Conservation (phyloP, 2,113 vertebrate species). For the Cyanocitta stelleri region DNA sequence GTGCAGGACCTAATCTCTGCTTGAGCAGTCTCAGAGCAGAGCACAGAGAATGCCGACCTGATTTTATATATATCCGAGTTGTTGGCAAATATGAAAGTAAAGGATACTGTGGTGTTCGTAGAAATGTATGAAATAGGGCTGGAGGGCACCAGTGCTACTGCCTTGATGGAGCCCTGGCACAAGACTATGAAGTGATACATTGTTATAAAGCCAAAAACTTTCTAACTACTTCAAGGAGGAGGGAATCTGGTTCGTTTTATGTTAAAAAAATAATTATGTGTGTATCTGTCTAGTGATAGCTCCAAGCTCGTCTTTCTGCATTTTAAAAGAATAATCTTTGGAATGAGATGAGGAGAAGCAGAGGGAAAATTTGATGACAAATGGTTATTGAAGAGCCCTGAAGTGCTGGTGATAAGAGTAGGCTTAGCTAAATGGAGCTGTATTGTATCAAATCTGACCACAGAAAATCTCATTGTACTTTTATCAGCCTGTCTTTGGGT, state of each 20-base stretch:
- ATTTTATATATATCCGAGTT: neutral
- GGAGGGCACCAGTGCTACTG: neutral
- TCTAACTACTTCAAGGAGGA: neutral
- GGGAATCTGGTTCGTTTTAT: conserved; percentile 7
- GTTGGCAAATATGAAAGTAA: neutral
- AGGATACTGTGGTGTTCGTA: neutral
- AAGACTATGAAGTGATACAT: neutral
- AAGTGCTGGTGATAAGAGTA: conserved; percentile 44
- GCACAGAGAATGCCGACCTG: neutral
- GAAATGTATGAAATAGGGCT: neutral
- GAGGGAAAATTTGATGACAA: conserved; percentile 55
- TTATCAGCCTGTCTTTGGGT: conserved; percentile 28
- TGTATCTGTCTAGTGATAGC: conserved; percentile 34
- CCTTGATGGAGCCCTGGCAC: neutral
- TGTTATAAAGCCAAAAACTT: neutral
- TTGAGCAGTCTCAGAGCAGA: neutral
- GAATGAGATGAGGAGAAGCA: conserved; percentile 38
- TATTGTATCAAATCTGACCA: neutral
- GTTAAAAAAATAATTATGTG: neutral
- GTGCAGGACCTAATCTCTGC: neutral
- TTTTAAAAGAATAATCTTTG: conserved; percentile 43
- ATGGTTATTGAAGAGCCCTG: conserved; percentile 52
- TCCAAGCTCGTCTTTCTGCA: conserved; percentile 12
- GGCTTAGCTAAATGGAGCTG: conserved; percentile 10
- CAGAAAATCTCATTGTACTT: conserved; percentile 28